Base-by-base conservation (phyloP, 2,888 invertebrate species). In the Caenorhabditis sp. region DNA sequence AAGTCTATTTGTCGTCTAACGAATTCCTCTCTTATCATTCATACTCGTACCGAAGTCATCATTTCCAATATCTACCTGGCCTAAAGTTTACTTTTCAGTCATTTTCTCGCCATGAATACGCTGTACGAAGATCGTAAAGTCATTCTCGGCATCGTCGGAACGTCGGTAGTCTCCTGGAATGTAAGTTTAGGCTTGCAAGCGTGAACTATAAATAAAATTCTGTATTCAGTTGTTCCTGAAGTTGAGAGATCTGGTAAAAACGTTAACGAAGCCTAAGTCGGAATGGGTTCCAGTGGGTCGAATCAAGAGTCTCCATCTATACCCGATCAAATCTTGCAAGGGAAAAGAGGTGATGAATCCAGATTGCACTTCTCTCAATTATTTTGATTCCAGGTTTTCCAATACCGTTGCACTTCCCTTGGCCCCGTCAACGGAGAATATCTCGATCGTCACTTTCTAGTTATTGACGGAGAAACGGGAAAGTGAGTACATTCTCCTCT, bases 241-340 rank as follows among this genome's bases (percentile, higher is more conserved):
- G 1, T 9, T 79, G 5, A 37, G 35, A 37, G 45, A 68, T 13
- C 32, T 58, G 7, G 15, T 70, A 8, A 70, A 70, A 39, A 24
- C 43, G 2, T 58, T 62, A 11, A 46, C 37, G 20, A 68, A 59
- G 9, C 45, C 56, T 13, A 43, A 59, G n/a, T 15, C 48, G 9
- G 82, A 83, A 43, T 83, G 75, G 75, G 53, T 83, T 30, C 82
- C 83, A 30, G 71, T 83, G 32, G 83, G 83, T 7, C 65, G 77
- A 13, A 75, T 83, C 15, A 78, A 78, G 37, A 68, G 63, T 63
- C 79, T 83, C 15, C 79, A 81, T 58, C 41, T 83, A 20, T 83
- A 78, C 46, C 83, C 83, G 9, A 78, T 81, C 62, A 87, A 87
- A 58, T 86, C 86, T 2, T 85, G 85, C 61, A 79, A 83, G 48